phyloP scores from a whole-genome alignment of 1,140 invertebrate species.

The Probaryconus sp. region DNA sequence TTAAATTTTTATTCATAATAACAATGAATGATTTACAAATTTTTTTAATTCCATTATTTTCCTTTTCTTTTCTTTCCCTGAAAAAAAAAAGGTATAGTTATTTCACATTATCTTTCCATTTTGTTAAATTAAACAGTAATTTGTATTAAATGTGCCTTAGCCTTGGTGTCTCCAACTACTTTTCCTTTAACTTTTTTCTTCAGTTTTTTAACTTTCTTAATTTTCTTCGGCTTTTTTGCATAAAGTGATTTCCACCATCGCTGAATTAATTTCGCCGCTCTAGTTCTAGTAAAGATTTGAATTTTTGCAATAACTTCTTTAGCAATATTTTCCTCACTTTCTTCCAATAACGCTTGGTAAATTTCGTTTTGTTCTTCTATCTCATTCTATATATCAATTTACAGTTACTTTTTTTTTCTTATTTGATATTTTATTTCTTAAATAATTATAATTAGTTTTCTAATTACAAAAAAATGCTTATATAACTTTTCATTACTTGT shows the following conservation, averaged over 20 bases:
- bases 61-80: conserved; percentile 23
- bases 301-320: conserved; percentile 38
- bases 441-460: conserved; percentile 6
- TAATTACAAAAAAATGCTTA: conserved; percentile 12
- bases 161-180: conserved; percentile 11
- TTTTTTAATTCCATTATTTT: not conserved
- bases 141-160: not conserved
- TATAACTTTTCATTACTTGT: conserved; percentile 8
- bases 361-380: conserved; percentile 47
- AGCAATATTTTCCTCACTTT: conserved; percentile 9
- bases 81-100: conserved; percentile 9
- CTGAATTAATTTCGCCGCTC: conserved; percentile 62
- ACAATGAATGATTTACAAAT: conserved; percentile 7
- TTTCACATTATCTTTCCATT: not conserved
- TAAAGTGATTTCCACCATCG: conserved; percentile 57
- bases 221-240: conserved; percentile 18
- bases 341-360: conserved; percentile 39
- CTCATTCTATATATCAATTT: conserved; percentile 53
- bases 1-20: not conserved
- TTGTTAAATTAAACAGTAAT: not conserved
- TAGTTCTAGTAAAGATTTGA: conserved; percentile 45
- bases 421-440: not conserved
- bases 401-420: too few relatives aligned
- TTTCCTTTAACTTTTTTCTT: conserved; percentile 1
- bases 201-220: conserved; percentile 25